These are phyloP conservation scores for Arge pagana DNA, from an alignment of 2,888 invertebrate genomes.

Conservation along the genomic window DNA sequence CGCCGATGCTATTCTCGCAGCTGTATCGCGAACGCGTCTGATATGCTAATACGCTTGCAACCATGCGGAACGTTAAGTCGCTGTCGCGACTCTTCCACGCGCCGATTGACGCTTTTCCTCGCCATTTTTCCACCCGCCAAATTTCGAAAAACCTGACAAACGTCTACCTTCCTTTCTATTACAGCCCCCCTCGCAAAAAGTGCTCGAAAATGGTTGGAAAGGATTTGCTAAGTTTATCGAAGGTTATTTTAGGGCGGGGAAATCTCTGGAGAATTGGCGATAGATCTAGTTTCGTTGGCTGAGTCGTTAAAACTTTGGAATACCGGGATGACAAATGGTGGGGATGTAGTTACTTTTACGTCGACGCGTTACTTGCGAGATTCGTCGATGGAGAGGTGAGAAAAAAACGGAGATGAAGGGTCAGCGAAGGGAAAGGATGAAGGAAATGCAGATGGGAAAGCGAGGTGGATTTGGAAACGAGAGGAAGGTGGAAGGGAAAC, in stretches of 20 bases:
- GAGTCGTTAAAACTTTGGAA: too few relatives aligned
- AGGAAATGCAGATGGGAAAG: neutral
- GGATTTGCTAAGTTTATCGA: neutral
- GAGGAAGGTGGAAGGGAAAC: conserved; percentile 5
- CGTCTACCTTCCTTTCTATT: too few relatives aligned
- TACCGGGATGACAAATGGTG: too few relatives aligned
- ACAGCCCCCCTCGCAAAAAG: too few relatives aligned
- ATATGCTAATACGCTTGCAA: conserved; percentile 22
- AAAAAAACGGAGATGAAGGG: conserved; percentile 10
- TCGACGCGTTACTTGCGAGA: too few relatives aligned
- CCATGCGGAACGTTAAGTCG: conserved; percentile 13
- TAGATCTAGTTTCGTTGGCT: conserved; percentile 4
- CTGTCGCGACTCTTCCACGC: conserved; percentile 12
- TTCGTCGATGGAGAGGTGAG: too few relatives aligned
- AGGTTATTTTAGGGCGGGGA: neutral
- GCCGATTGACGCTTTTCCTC: too few relatives aligned
- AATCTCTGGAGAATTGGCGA: neutral
- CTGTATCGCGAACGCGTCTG: conserved; percentile 21
- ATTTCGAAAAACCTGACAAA: too few relatives aligned
- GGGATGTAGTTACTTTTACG: too few relatives aligned
- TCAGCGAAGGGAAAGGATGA: conserved; percentile 6
- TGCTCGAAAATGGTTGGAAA: neutral
- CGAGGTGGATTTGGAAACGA: conserved; percentile 6
- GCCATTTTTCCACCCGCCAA: too few relatives aligned
- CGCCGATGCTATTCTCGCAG: conserved; percentile 22